phyloP scores from a whole-genome alignment of 2,888 invertebrate genomes.

The Tortrix viridana region DNA sequence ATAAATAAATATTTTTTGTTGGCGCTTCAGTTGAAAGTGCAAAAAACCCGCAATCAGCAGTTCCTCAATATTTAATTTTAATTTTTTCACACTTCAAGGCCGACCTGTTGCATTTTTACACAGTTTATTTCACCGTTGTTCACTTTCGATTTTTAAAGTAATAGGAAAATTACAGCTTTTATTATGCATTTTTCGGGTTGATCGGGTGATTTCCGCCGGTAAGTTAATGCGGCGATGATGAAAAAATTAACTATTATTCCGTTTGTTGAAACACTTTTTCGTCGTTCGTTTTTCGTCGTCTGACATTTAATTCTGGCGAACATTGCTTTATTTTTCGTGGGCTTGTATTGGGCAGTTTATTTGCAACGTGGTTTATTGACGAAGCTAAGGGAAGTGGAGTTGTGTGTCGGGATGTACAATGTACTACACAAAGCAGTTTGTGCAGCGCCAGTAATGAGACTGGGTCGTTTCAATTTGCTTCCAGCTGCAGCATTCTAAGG shows the following conservation, averaged over 20 bases:
- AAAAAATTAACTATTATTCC: constrained; percentile 9
- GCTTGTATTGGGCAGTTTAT: background rate
- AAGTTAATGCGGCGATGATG: constrained; percentile 21
- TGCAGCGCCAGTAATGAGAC: constrained; percentile 18
- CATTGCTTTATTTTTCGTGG: background rate
- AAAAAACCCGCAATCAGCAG: constrained; percentile 4
- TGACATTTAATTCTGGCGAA: background rate
- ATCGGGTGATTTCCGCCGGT: background rate
- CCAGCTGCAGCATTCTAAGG: too few relatives aligned
- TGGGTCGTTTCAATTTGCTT: constrained; percentile 23
- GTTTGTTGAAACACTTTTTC: constrained; percentile 9
- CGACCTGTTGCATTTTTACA: constrained; percentile 1
- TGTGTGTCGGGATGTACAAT: too few relatives aligned
- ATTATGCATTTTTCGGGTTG: background rate
- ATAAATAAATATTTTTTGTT: constrained; percentile 37
- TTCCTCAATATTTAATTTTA: too few relatives aligned
- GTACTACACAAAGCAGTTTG: background rate
- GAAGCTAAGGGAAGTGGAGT: background rate
- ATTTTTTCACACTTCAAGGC: background rate
- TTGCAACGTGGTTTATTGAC: background rate
- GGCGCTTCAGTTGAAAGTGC: constrained; percentile 24
- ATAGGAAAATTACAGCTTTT: background rate
- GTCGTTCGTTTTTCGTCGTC: too few relatives aligned
- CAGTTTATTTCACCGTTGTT: background rate
- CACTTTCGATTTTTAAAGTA: background rate